Conservation (phyloP, 2,113 vertebrate species). For the Mesembrinibis cayennensis region DNA sequence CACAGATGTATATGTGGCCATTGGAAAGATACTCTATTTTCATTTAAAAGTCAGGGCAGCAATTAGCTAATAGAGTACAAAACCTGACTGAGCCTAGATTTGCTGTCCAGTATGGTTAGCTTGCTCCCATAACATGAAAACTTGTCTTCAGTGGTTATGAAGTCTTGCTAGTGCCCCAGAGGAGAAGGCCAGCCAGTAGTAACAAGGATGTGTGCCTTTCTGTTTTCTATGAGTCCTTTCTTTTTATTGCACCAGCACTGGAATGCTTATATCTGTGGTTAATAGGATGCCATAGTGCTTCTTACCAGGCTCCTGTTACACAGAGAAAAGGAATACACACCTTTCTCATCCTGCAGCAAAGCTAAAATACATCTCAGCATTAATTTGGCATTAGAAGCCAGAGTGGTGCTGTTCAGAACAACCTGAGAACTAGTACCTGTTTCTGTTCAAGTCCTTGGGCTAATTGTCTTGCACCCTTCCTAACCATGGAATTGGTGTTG, state of each 20-base stretch:
- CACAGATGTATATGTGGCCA: neutral
- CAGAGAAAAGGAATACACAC: neutral
- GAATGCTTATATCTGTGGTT: neutral
- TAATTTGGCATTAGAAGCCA: neutral
- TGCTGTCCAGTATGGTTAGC: neutral
- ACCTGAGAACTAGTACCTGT: neutral
- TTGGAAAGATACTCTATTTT: neutral
- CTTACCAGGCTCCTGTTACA: neutral
- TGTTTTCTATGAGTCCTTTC: neutral
- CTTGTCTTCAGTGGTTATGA: neutral
- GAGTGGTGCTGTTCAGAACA: neutral
- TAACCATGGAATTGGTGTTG: neutral
- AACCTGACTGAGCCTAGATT: neutral
- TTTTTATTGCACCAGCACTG: neutral
- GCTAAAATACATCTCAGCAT: neutral
- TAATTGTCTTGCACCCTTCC: neutral
- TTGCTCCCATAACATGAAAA: neutral
- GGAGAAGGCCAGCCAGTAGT: neutral
- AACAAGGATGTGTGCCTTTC: neutral
- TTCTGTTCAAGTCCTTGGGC: neutral
- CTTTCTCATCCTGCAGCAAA: neutral
- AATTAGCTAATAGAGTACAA: neutral
- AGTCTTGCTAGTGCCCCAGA: constrained; percentile 14
- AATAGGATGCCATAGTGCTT: neutral
- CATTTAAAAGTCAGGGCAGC: neutral